A percentile compares a stretch with the other conserved stretches of the same genome.
Conservation (phyloP, 1,140 invertebrate species). For the Papilio helenus region DNA sequence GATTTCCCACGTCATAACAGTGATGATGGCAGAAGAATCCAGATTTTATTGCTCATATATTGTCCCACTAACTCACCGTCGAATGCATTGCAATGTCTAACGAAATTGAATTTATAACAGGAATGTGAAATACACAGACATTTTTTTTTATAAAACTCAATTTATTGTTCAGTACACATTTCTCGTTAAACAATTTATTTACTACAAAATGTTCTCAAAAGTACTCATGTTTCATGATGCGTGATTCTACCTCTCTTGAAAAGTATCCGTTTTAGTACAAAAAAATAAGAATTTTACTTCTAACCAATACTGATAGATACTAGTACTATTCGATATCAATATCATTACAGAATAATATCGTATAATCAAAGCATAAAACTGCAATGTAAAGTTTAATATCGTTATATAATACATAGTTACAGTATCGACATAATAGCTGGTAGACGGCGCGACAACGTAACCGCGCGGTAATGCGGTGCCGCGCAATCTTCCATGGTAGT, state of each 20-base stretch:
- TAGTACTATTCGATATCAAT: not conserved
- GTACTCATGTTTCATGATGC: no score
- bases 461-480: constrained; percentile 68
- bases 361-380: not conserved
- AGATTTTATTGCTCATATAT: constrained; percentile 51
- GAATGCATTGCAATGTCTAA: not conserved
- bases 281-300: no score
- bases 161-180: no score
- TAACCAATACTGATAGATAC: not conserved
- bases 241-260: no score
- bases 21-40: constrained; percentile 53
- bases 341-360: not conserved
- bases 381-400: constrained; percentile 25
- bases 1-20: constrained; percentile 68
- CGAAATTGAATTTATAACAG: constrained; percentile 3
- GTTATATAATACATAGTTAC: constrained; percentile 71
- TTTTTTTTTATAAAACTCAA: not conserved
- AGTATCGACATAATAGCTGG: constrained; percentile 65
- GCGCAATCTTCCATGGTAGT: constrained; percentile 80
- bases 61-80: constrained; percentile 18
- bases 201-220: no score
- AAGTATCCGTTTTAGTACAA: no score
- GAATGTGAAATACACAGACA: not conserved
- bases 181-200: no score
- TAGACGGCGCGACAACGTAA: constrained; percentile 73